Percentiles rank a stretch among this genome's conserved stretches.
Evolutionary conservation across 2,797 vertebrate genomes (phyloP).

Genomic region (Paratrypauchen microcephalus): DNA sequence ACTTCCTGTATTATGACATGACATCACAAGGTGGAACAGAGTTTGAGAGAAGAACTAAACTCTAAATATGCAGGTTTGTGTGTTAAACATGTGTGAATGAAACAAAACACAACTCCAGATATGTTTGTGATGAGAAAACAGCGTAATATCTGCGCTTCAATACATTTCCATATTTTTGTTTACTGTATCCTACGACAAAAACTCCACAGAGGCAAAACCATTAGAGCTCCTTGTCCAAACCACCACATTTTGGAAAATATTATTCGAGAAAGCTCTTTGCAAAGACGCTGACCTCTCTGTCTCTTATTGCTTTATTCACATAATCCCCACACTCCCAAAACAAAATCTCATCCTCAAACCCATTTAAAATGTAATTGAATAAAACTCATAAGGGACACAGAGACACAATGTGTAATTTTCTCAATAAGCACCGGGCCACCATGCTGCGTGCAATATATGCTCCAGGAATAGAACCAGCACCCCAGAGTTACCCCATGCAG

Average conservation of each 20-base stretch:
- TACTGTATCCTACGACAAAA: background rate
- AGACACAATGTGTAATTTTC: conserved; percentile 68
- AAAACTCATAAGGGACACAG: conserved; percentile 69
- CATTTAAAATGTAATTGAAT: conserved; percentile 77
- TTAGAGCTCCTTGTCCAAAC: background rate
- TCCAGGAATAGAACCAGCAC: conserved; percentile 44
- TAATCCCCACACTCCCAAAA: conserved; percentile 41
- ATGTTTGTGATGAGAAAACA: too few species aligned
- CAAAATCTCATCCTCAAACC: conserved; percentile 55
- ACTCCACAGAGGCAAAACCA: background rate
- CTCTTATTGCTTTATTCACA: conserved; percentile 33
- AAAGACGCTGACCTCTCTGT: conserved; percentile 27
- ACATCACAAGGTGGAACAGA: too few species aligned
- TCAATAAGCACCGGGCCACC: conserved; percentile 55
- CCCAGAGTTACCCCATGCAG: conserved; percentile 54
- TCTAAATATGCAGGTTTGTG: too few species aligned
- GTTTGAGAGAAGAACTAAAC: too few species aligned
- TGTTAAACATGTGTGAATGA: too few species aligned
- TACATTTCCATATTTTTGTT: background rate
- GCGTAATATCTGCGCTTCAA: too few species aligned
- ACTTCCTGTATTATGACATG: too few species aligned
- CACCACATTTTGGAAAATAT: background rate
- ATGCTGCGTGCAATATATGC: conserved; percentile 67
- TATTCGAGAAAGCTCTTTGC: background rate
- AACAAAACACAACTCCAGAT: too few species aligned